phyloP scores from a whole-genome alignment of 2,888 invertebrate species.

The Anthrax anthrax region DNA sequence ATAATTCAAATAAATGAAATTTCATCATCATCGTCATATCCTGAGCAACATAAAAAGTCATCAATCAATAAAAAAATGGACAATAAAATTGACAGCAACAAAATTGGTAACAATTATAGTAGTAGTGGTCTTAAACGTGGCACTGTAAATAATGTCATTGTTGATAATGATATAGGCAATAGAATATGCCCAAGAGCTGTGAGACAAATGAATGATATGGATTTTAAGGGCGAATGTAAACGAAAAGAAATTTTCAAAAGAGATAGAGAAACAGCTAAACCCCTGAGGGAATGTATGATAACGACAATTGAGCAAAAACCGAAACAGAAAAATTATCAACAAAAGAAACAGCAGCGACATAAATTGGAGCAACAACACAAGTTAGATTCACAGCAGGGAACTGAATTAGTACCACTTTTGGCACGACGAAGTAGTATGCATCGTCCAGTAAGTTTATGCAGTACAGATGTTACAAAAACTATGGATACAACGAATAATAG shows the following conservation, averaged over 20 bases:
- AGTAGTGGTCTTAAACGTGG: no score
- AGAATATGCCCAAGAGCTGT: background rate
- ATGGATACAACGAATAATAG: slow-evolving; percentile 31
- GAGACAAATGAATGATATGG: background rate
- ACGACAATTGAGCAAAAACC: no score
- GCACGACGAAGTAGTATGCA: slow-evolving; percentile 47
- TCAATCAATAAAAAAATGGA: slow-evolving; percentile 4
- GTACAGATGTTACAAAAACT: slow-evolving; percentile 40
- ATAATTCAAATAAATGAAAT: slow-evolving; percentile 13
- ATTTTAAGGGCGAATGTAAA: background rate
- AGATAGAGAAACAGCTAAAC: background rate
- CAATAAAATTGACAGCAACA: background rate
- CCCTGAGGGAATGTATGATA: slow-evolving; percentile 21
- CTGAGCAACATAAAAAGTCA: slow-evolving; percentile 9
- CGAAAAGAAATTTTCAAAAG: background rate
- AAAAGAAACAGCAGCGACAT: no score
- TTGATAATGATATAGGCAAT: background rate
- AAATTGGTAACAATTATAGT: background rate
- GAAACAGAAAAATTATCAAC: no score
- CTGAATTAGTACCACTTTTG: slow-evolving; percentile 62
- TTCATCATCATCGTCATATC: no score
- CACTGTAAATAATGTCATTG: no score
- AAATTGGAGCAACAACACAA: no score
- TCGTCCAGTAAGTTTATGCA: slow-evolving; percentile 39
- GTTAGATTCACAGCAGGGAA: slow-evolving; percentile 50